These are phyloP conservation scores for Merodon equestris DNA, from an alignment of 2,888 invertebrate genomes.

Conservation along the genomic window DNA sequence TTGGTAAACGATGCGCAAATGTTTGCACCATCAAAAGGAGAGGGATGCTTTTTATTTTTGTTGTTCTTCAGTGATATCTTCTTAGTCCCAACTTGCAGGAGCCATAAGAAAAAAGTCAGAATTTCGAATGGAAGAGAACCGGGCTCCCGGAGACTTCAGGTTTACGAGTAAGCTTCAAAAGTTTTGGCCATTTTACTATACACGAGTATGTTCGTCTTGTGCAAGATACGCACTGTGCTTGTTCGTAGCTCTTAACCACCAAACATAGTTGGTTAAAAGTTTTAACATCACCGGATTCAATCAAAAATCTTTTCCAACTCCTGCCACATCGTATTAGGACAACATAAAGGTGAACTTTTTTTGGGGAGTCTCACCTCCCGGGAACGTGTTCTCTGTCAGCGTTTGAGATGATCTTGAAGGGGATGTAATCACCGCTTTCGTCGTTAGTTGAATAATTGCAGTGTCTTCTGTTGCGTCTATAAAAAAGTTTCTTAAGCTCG, in stretches of 20 bases:
- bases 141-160: neutral
- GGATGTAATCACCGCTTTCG: slow-evolving; percentile 7
- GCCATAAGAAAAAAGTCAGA: slow-evolving; percentile 13
- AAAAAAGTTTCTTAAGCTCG: slow-evolving; percentile 40
- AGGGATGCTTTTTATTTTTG: neutral
- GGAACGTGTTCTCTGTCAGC: neutral
- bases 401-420: slow-evolving; percentile 19
- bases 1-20: slow-evolving; percentile 61
- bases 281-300: slow-evolving; percentile 51
- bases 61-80: slow-evolving; percentile 5
- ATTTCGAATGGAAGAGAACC: slow-evolving; percentile 8
- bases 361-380: slow-evolving; percentile 3
- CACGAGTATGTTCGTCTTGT: neutral
- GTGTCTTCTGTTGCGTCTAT: slow-evolving; percentile 39
- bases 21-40: slow-evolving; percentile 44
- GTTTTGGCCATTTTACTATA: too few relatives aligned
- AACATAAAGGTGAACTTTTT: slow-evolving; percentile 1
- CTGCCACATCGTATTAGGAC: neutral
- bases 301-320: slow-evolving; percentile 46
- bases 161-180: too few relatives aligned
- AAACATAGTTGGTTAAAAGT: slow-evolving; percentile 42
- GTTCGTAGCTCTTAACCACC: slow-evolving; percentile 15
- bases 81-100: neutral
- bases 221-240: neutral
- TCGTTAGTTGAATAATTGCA: slow-evolving; percentile 38